Conservation (phyloP, 2,888 invertebrate genomes). For the Campoletis raptor region DNA sequence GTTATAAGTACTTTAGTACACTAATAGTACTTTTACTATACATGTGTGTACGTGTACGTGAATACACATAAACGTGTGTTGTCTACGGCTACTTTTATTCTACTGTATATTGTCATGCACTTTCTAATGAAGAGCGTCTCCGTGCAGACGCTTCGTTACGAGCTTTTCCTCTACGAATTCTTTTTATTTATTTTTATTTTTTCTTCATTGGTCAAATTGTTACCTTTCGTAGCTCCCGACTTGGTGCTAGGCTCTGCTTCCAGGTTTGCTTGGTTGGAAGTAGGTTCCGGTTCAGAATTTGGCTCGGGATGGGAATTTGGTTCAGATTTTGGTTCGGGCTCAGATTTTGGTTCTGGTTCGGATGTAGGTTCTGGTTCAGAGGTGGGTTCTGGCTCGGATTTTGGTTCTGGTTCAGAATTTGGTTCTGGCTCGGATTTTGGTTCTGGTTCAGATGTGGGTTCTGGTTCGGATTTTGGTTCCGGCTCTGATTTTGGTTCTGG, state of each 20-base stretch:
- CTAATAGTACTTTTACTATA: constrained; percentile 39
- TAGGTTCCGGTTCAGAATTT: constrained; percentile 83
- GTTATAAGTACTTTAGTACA: constrained; percentile 51
- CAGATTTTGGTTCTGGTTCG: constrained; percentile 81
- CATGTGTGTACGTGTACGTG: constrained; percentile 18
- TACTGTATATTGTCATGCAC: constrained; percentile 65
- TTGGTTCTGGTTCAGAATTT: constrained; percentile 81
- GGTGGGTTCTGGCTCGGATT: constrained; percentile 83
- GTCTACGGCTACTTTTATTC: constrained; percentile 59
- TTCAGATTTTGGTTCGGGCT: constrained; percentile 82
- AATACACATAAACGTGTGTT: constrained; percentile 22
- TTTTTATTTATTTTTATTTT: constrained; percentile 31
- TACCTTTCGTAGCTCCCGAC: constrained; percentile 81
- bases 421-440: constrained; percentile 85
- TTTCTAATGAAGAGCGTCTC: constrained; percentile 64
- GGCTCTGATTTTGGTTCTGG: constrained; percentile 75
- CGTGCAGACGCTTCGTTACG: constrained; percentile 42
- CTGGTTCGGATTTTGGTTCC: constrained; percentile 78
- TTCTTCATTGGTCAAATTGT: constrained; percentile 66
- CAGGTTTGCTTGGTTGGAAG: constrained; percentile 74
- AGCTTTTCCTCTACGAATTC: constrained; percentile 16
- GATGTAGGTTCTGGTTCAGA: constrained; percentile 84
- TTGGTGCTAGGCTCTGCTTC: constrained; percentile 77
- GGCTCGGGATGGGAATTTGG: constrained; percentile 77
- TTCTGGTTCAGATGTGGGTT: constrained; percentile 83